Percentiles rank a stretch among this genome's conserved stretches.
These are phyloP conservation scores for Macrotus californicus DNA, from an alignment of 2,113 vertebrate species.

Conservation along the genomic window DNA sequence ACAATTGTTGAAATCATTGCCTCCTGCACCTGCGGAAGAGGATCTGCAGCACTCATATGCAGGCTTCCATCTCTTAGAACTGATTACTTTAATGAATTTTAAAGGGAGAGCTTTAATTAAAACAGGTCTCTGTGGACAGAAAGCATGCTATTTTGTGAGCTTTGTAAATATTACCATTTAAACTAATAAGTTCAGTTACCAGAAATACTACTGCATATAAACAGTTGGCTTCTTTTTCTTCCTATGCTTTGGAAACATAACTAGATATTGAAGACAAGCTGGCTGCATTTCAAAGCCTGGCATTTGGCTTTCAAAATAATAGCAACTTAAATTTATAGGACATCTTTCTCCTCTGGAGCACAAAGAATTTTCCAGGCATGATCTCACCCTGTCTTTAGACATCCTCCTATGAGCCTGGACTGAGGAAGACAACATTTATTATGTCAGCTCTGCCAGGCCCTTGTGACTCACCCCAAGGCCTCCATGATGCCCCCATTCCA, in stretches of 20 bases:
- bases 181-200: constrained; percentile 66
- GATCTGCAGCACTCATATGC: not conserved
- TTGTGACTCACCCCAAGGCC: not conserved
- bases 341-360: constrained; percentile 21
- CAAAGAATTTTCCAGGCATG: constrained; percentile 42
- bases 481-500: not conserved
- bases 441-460: not conserved
- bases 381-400: constrained; percentile 48
- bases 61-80: constrained; percentile 36
- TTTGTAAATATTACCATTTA: constrained; percentile 71
- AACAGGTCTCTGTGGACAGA: constrained; percentile 59
- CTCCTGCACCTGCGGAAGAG: constrained; percentile 20
- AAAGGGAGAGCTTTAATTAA: constrained; percentile 71
- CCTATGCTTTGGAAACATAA: constrained; percentile 42
- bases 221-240: constrained; percentile 30
- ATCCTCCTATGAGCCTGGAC: not conserved
- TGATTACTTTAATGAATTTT: constrained; percentile 70
- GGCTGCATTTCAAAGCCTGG: constrained; percentile 52
- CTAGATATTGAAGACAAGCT: constrained; percentile 40
- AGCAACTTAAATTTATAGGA: constrained; percentile 22
- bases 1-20: constrained; percentile 30
- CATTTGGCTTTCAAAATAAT: constrained; percentile 56
- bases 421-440: not conserved
- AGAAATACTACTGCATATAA: constrained; percentile 55
- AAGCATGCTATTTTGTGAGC: constrained; percentile 52